Evolutionary conservation across 2,113 vertebrate genomes (phyloP).

Genomic region (Charina bottae): DNA sequence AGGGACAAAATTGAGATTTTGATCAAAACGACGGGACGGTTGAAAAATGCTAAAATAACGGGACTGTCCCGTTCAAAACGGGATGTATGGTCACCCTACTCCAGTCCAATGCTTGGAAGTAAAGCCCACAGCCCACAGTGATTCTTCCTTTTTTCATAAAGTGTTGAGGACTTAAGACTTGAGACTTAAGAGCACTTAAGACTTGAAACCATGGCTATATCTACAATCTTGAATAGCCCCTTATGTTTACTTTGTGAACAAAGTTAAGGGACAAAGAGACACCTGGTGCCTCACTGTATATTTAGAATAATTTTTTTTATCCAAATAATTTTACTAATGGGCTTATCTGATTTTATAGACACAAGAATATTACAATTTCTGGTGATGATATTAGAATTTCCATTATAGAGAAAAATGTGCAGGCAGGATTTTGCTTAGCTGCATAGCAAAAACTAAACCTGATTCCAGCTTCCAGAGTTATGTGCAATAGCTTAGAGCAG

Average conservation of each 20-base stretch:
- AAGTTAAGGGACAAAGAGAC: not conserved
- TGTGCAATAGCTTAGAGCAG: not conserved
- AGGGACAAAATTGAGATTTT: too few relatives aligned
- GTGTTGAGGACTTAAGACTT: not conserved
- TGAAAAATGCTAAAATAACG: too few relatives aligned
- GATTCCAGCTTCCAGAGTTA: not conserved
- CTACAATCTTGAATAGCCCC: not conserved
- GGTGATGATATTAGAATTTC: not conserved
- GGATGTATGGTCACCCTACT: too few relatives aligned
- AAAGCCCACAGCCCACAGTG: not conserved
- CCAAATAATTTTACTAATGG: not conserved
- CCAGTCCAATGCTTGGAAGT: not conserved
- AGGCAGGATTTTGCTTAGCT: not conserved
- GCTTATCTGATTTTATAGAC: not conserved
- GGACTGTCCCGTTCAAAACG: too few relatives aligned
- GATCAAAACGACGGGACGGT: too few relatives aligned
- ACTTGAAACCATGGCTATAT: not conserved
- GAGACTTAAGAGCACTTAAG: not conserved
- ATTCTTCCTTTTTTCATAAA: not conserved
- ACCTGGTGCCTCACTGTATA: not conserved
- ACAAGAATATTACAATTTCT: not conserved
- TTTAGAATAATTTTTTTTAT: not conserved
- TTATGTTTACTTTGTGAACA: not conserved
- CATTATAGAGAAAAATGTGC: not conserved
- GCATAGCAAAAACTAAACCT: not conserved